Conservation (phyloP, 2,797 vertebrate genomes). For the Siniperca undulata region DNA sequence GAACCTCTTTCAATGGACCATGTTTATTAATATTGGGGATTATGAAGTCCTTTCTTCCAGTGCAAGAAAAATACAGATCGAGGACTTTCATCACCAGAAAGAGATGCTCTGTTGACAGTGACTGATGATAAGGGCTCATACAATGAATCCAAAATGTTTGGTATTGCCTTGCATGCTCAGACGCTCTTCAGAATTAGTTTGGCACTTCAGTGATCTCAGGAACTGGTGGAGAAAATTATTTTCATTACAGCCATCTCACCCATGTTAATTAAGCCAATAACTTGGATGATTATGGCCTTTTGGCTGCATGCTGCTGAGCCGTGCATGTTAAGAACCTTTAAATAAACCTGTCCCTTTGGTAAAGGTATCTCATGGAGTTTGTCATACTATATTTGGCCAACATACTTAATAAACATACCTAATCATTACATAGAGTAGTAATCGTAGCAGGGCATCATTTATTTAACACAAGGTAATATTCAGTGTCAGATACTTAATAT, state of each 20-base stretch:
- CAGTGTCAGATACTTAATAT: constrained; percentile 10
- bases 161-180: constrained; percentile 25
- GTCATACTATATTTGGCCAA: constrained; percentile 13
- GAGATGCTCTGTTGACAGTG: constrained; percentile 42
- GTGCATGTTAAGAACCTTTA: background rate
- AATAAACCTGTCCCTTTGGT: constrained; percentile 15
- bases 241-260: constrained; percentile 56
- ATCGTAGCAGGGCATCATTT: background rate
- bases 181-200: constrained; percentile 36
- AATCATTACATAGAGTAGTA: constrained; percentile 14
- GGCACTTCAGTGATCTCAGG: constrained; percentile 51
- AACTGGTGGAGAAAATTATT: constrained; percentile 53
- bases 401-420: constrained; percentile 21
- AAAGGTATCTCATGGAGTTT: background rate
- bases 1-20: background rate
- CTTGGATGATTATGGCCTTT: constrained; percentile 50
- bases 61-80: constrained; percentile 8
- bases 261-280: constrained; percentile 59
- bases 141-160: constrained; percentile 40
- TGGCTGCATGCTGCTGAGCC: constrained; percentile 33
- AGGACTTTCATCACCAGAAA: constrained; percentile 28
- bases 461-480: constrained; percentile 14
- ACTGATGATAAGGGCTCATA: constrained; percentile 40
- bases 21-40: constrained; percentile 37
- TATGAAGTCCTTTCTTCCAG: constrained; percentile 31